A percentile compares a stretch with the other conserved stretches of the same genome.
phyloP scores from a whole-genome alignment of 2,113 vertebrate species.

The Tretioscincus oriximinensis region DNA sequence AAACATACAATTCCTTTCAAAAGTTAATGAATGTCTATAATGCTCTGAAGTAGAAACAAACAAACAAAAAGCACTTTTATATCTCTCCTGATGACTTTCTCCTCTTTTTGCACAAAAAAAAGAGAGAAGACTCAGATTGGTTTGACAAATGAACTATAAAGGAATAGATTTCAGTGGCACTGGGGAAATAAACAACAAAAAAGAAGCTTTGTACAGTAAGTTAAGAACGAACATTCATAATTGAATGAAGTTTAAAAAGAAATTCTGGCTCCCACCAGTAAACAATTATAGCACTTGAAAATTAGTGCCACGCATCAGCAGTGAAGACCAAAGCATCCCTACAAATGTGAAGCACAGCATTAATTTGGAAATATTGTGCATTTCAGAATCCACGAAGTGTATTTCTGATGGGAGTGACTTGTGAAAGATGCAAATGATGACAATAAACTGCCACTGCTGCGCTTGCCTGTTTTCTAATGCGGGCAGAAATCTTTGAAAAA shows the following conservation, averaged over 20 bases:
- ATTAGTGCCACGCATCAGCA: conserved; percentile 30
- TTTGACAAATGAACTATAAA: conserved; percentile 47
- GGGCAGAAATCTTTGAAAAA: neutral
- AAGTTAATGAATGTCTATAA: conserved; percentile 37
- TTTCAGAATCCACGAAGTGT: conserved; percentile 47
- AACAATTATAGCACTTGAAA: conserved; percentile 36
- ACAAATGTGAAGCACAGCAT: conserved; percentile 51
- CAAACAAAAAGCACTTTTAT: conserved; percentile 29
- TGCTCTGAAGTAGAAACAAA: conserved; percentile 38
- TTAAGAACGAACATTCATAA: conserved; percentile 49
- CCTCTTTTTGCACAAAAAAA: conserved; percentile 8
- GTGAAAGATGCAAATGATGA: conserved; percentile 43
- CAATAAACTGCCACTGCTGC: conserved; percentile 25
- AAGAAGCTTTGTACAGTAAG: conserved; percentile 19
- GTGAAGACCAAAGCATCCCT: conserved; percentile 38
- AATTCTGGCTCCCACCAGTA: conserved; percentile 27
- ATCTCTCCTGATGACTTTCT: conserved; percentile 36
- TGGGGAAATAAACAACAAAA: conserved; percentile 27
- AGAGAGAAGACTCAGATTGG: conserved; percentile 11
- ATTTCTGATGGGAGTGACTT: conserved; percentile 46
- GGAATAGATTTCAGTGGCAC: neutral
- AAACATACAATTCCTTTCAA: conserved; percentile 26
- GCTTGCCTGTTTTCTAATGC: conserved; percentile 11
- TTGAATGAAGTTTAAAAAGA: conserved; percentile 40
- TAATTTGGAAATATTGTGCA: conserved; percentile 37